Evolutionary conservation across 2,888 invertebrate genomes (phyloP).

Genomic region (Ethmia dodecea): DNA sequence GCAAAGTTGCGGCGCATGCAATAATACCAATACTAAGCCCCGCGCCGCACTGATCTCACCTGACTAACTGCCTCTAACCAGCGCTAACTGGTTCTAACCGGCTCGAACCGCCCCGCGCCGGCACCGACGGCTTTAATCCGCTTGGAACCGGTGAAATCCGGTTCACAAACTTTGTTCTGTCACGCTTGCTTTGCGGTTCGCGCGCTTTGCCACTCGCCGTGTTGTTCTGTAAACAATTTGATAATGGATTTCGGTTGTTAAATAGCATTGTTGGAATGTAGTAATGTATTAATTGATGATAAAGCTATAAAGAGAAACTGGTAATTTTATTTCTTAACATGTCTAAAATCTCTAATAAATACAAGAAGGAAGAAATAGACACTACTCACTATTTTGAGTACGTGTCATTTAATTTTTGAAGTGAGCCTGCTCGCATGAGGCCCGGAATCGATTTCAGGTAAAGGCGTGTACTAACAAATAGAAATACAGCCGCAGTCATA

Average conservation of each 20-base stretch:
- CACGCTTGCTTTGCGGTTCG: slow-evolving; percentile 56
- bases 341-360: too few relatives aligned
- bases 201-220: slow-evolving; percentile 30
- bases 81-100: slow-evolving; percentile 40
- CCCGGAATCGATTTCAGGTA: too few relatives aligned
- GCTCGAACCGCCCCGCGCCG: slow-evolving; percentile 32
- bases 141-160: slow-evolving; percentile 45
- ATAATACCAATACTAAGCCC: slow-evolving; percentile 53
- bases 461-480: too few relatives aligned
- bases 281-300: too few relatives aligned
- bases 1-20: slow-evolving; percentile 43
- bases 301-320: too few relatives aligned
- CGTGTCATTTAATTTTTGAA: too few relatives aligned
- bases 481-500: too few relatives aligned
- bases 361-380: too few relatives aligned
- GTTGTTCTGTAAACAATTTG: slow-evolving; percentile 7
- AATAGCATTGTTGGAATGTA: too few relatives aligned
- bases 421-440: too few relatives aligned
- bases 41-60: slow-evolving; percentile 53
- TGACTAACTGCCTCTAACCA: slow-evolving; percentile 49
- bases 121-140: slow-evolving; percentile 27
- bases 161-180: slow-evolving; percentile 58
- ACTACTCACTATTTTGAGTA: too few relatives aligned
- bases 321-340: too few relatives aligned
- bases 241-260: slow-evolving; percentile 4